Evolutionary conservation across 1,140 invertebrate genomes (phyloP), one percentile per base, ranked within the genome.

Genomic region (Saccostrea cuccullata): DNA sequence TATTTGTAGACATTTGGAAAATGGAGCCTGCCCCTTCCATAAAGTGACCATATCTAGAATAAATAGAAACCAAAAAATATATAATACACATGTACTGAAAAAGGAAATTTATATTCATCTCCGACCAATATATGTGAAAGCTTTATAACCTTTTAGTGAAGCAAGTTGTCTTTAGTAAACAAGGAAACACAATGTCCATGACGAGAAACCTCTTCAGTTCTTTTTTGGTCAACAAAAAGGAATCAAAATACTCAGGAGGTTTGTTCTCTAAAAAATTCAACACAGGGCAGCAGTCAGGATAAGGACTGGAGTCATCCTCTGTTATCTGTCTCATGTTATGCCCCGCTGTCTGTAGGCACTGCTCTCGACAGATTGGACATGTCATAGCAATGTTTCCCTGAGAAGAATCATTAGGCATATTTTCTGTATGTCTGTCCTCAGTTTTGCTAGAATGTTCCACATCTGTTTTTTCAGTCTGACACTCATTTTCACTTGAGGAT

Each of bases 1-100:
- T 77, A 86, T 55, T 30, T 40, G 64, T 8, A 86, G 55, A 67
- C 77, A 83, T 73, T 60, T 94, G 96, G 96, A 93, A 96, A 23
- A 96, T 96, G 1, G 97, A 99, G 0, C 98, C 98, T n/a, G 98
- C 98, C 4, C 98, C 98, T 95, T 98, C 97, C 30, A 97, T 95
- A 94, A 97, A 98, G 94, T 97, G 97, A n/a, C 97, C 96, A 94
- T 99, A 99, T 13, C 97, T 95, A 87, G 70, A 91, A 85, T 86
- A 90, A 60, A 20, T 17, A 64, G 5, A 47, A 64, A n/a, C n/a
- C n/a, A n/a, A n/a, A n/a, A n/a, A n/a, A n/a, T n/a, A n/a, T n/a
- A n/a, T n/a, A n/a, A n/a, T n/a, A n/a, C n/a, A n/a, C n/a, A n/a
- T n/a, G n/a, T n/a, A 60, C 3, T 60, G 3, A 60, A 60, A 20